Percentiles rank a stretch among this genome's conserved stretches.
Conservation (phyloP, 2,797 vertebrate species). For the Falco novaeseelandiae region DNA sequence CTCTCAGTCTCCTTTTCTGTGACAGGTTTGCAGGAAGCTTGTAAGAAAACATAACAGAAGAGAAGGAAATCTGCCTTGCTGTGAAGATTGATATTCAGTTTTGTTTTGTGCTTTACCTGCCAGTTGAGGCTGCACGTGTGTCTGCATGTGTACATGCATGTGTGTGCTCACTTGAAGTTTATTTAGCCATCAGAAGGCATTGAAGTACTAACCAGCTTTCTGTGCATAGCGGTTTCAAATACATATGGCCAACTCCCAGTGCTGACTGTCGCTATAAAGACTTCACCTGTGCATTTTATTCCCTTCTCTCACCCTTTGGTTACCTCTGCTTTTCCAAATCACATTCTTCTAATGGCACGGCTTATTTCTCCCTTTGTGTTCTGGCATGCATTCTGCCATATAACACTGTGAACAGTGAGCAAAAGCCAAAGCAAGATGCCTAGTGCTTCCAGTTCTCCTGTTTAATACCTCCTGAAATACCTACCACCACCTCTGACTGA, state of each 20-base stretch:
- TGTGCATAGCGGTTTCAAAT: background rate
- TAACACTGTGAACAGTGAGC: background rate
- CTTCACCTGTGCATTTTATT: background rate
- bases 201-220: background rate
- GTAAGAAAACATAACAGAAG: background rate
- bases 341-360: background rate
- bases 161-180: background rate
- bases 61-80: background rate
- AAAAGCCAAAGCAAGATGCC: background rate
- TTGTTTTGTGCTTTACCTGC: background rate
- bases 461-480: background rate
- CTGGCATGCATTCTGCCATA: background rate
- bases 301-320: background rate
- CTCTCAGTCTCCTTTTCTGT: background rate
- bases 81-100: background rate
- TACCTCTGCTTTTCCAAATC: constrained; percentile 1
- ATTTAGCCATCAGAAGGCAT: background rate
- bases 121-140: accelerated
- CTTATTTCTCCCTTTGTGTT: constrained; percentile 14
- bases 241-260: background rate
- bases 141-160: accelerated
- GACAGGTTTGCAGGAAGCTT: background rate
- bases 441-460: background rate
- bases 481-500: background rate
- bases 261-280: background rate